These are phyloP conservation scores for Gobionotothen gibberifrons DNA, from an alignment of 2,797 vertebrate species.

Conservation along the genomic window DNA sequence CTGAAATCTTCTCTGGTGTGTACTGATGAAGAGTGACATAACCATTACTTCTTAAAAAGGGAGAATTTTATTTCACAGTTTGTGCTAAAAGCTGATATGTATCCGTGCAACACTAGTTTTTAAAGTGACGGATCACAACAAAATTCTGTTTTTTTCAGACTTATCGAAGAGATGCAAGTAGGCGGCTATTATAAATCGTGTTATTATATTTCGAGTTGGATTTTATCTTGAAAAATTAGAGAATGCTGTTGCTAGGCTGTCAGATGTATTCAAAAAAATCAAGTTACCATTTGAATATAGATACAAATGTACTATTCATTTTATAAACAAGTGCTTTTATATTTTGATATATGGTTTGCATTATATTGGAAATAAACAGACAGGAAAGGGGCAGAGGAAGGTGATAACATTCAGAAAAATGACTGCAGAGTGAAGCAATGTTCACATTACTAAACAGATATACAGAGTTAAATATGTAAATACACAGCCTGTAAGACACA, in stretches of 20 bases:
- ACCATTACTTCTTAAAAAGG: neutral
- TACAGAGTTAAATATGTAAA: constrained; percentile 41
- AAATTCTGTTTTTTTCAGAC: neutral
- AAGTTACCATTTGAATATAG: neutral
- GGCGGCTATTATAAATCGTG: neutral
- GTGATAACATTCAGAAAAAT: too few species aligned
- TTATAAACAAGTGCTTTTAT: neutral
- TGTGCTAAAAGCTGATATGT: neutral
- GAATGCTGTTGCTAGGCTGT: too few species aligned
- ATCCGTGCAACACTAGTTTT: too few species aligned
- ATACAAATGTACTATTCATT: neutral
- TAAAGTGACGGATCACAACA: too few species aligned
- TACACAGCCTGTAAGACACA: constrained; percentile 35
- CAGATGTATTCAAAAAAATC: neutral
- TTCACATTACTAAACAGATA: constrained; percentile 29
- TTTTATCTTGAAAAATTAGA: neutral
- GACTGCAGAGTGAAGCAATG: neutral
- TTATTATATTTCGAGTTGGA: neutral
- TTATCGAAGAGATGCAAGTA: neutral
- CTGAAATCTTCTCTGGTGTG: neutral
- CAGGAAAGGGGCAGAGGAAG: too few species aligned
- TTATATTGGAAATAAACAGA: too few species aligned
- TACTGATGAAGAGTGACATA: neutral
- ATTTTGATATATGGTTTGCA: too few species aligned
- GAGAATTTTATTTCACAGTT: neutral